Evolutionary conservation across 2,888 invertebrate genomes (phyloP), one percentile per base, ranked within the genome.

Genomic region (Tenthredo livida): DNA sequence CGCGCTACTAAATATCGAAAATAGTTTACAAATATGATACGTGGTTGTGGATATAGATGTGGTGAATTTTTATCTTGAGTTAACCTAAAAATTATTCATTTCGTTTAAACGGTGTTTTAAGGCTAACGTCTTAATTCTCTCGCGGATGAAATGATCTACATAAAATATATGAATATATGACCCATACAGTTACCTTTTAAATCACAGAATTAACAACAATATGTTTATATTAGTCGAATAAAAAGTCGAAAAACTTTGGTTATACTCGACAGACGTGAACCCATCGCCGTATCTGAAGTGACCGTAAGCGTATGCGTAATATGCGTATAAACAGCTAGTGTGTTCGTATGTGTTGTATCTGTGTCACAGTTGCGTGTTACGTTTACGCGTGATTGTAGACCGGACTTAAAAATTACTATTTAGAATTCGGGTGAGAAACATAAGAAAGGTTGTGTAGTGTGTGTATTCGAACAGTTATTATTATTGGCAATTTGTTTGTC

Each of bases 21-120:
- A 17, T 33, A 33, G 0, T 33, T 17, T n/a, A 54, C 7, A 54
- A n/a, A 54, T n/a, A 54, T 7, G n/a, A 17, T n/a, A n/a, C 54
- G n/a, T 54, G 17, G n/a, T 6, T 6, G 54, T 54, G 6, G 17
- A 17, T 50, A 4, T 50, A n/a, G 29, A 29, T 29, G 29, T 6
- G n/a, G 6, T 54, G 54, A 54, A 70, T 17, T 17, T 12, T 2
- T 37, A 61, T 70, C 0, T 6, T 6, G 25, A 33, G 70, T 21
- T 72, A 72, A 72, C 72, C 72, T 72, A 40, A 17, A 72, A 72
- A 72, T 72, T 43, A 72, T 43, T 9, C 4, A 72, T 33, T n/a
- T 70, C 5, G 37, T 33, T 21, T 29, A 40, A 43, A 21, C 29
- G 70, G 37, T 21, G 21, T 12, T 61, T 25, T 29, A 10, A 21